Base-by-base conservation (phyloP, 2,113 vertebrate species). In the Lethenteron reissneri region DNA sequence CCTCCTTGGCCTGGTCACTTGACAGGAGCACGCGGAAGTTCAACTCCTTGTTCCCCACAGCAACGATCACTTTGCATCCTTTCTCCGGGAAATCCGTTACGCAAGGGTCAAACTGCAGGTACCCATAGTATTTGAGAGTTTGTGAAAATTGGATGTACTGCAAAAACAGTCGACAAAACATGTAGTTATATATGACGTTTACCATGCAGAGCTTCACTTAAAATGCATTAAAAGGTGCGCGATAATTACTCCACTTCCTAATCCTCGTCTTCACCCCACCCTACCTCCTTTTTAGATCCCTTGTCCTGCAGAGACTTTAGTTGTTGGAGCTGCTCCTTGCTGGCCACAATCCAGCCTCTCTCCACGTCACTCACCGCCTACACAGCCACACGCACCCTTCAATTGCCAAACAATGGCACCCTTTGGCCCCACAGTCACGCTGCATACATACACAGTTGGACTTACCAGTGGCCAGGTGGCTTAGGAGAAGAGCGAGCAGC, bases 301-400 rank as follows among this genome's bases (percentile, higher is more conserved):
- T 97, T 99, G 75, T 97, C 94, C 80, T 99, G 94, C 78, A 99
- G 80, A 41, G 94, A 97, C 74, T 94, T 95, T 71, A 99, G 87
- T 79, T 99, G 94, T 74, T 87, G 82, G 75, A 90, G 92, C 75
- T 99, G 94, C 19, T 99, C 94, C 80, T 99, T 96, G 82, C 85
- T 96, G 76, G 92, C 92, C 5, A 92, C 81, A 74, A 99, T 92
- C 94, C 94, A 99, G 11, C 91, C 88, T 1, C 81, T 86, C 76
- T 99, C 94, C 0, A 97, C 90, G 80, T 99, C 94, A 0, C 90
- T 88, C 72, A 96, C 87, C 0, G 92, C 90, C 94, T 99, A 75
- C 8, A 73, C 21, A 57, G 58, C 57, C 75, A 58, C 41, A 41
- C 41, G 6, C 41, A 7, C 41, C 41, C 41, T 41, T 41, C 41